A percentile compares a stretch with the other conserved stretches of the same genome.
Conservation (phyloP, 2,888 invertebrate genomes). For the Pecten maximus region DNA sequence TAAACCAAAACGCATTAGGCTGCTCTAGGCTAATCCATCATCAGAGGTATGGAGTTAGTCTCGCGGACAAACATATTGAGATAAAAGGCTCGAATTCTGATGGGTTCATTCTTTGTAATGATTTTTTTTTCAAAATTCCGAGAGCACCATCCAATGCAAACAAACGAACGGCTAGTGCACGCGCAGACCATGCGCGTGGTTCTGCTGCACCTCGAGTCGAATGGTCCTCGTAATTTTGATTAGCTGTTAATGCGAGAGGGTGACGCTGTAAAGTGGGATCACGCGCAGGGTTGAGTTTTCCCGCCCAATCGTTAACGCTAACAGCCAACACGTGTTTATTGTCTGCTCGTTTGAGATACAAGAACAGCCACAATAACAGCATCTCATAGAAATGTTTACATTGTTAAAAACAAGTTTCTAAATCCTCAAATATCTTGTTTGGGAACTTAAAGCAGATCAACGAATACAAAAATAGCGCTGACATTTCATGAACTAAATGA, state of each 20-base stretch:
- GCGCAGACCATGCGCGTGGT: background rate
- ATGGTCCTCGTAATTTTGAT: background rate
- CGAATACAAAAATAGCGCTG: background rate
- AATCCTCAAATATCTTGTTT: background rate
- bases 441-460: background rate
- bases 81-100: background rate
- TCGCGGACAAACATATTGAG: background rate
- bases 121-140: background rate
- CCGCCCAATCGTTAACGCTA: background rate
- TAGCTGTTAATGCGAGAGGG: background rate
- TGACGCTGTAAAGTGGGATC: background rate
- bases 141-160: background rate
- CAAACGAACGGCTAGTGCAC: background rate
- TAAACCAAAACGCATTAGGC: no score
- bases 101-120: background rate
- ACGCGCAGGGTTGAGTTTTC: background rate
- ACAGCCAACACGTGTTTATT: background rate
- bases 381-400: background rate
- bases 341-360: background rate
- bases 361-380: background rate
- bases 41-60: background rate
- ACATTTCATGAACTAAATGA: background rate
- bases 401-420: background rate
- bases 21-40: background rate
- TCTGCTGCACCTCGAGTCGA: background rate